Conservation (phyloP, 2,888 invertebrate genomes). For the Eudemis profundana region DNA sequence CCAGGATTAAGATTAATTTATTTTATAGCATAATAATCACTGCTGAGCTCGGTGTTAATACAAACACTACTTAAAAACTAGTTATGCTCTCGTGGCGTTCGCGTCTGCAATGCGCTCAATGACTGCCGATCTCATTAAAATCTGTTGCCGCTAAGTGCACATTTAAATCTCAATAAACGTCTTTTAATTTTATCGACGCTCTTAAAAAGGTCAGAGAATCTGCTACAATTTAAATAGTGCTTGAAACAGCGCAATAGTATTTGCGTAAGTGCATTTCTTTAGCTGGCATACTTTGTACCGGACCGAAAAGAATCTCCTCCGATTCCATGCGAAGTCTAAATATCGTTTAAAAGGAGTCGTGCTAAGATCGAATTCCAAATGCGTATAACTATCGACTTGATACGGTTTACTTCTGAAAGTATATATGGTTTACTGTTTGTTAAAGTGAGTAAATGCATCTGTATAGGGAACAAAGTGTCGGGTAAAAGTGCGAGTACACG, state of each 20-base stretch:
- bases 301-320: constrained; percentile 4
- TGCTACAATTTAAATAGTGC: constrained; percentile 29
- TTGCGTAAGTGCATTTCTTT: constrained; percentile 34
- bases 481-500: constrained; percentile 44
- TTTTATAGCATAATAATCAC: constrained; percentile 26
- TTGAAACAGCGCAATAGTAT: constrained; percentile 17
- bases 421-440: constrained; percentile 27
- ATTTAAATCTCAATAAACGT: constrained; percentile 52
- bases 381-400: not conserved
- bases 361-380: constrained; percentile 9
- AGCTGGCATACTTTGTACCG: not conserved
- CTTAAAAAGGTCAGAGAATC: constrained; percentile 43
- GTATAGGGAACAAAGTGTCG: constrained; percentile 42
- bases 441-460: constrained; percentile 30
- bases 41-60: constrained; percentile 7
- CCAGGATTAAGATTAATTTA: not conserved
- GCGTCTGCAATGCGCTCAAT: constrained; percentile 16
- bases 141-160: constrained; percentile 55
- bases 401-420: constrained; percentile 11
- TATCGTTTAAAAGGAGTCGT: not conserved
- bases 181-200: constrained; percentile 54
- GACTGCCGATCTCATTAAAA: constrained; percentile 66
- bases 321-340: not conserved
- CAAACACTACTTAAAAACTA: constrained; percentile 21
- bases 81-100: constrained; percentile 9